Evolutionary conservation across 2,797 vertebrate genomes (phyloP), one percentile per base, ranked within the genome.

Genomic region (Lagocephalus sceleratus): DNA sequence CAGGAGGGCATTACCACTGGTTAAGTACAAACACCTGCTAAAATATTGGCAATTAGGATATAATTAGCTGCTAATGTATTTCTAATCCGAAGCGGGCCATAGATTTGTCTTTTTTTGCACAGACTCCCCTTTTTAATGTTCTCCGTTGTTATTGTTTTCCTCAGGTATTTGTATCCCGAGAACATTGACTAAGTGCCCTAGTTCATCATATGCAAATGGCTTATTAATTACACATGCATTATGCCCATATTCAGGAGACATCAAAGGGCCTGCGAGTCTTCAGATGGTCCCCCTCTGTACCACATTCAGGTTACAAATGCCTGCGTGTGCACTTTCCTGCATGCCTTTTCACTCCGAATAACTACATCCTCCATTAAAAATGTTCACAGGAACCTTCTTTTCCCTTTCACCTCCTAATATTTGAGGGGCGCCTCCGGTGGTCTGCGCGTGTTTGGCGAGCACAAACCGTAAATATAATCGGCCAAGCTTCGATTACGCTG

Each of bases 61-160:
- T 96, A 96, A 98, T 98, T 96, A 98, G 94, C 93, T 94, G 93
- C 93, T 94, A 95, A 96, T 97, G 95, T 94, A 90, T 95, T 94
- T 95, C 92, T 93, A 94, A 95, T 96, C 95, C 93, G 91, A 94
- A 94, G 93, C 93, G 93, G 94, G 95, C 93, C 93, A 94, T 95
- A 95, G 94, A 97, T 96, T 95, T 95, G 94, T 95, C 85, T 86
- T 87, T 88, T 87, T 82, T 84, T 81, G 83, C 85, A 71, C 75
- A 94, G 93, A 94, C 93, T 94, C 94, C 94, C 92, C 93, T 93
- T 93, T 94, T 92, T 94, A 94, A 95, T 95, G 93, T 92, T 91
- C 92, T 92, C 77, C 22, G 79, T 87, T 90, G 85, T 87, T 88
- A 88, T 91, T 88, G 86, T 87, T 92, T 94, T 93, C 93, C 92